Conservation (phyloP, 2,888 invertebrate genomes). For the Eristalis tenax region DNA sequence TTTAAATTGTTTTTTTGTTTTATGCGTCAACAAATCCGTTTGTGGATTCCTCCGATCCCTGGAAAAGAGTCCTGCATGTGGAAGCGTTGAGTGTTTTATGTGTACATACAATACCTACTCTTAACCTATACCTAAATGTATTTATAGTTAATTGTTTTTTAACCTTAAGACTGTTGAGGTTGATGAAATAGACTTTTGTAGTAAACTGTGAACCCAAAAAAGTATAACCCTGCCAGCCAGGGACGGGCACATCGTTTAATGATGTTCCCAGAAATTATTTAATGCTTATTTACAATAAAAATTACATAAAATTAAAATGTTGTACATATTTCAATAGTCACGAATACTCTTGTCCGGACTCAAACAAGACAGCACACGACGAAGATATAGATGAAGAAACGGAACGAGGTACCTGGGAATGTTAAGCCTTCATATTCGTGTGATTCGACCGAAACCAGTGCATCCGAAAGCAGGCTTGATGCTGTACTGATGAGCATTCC, state of each 20-base stretch:
- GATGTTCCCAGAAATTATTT: slow-evolving; percentile 48
- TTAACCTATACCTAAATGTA: slow-evolving; percentile 21
- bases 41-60: slow-evolving; percentile 16
- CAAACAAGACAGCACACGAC: no score
- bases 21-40: slow-evolving; percentile 4
- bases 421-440: no score
- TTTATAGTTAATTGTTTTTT: slow-evolving; percentile 32
- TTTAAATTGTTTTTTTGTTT: slow-evolving; percentile 10
- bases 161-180: slow-evolving; percentile 34
- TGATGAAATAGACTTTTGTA: slow-evolving; percentile 6
- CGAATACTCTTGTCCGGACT: no score
- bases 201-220: slow-evolving; percentile 16
- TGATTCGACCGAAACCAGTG: no score
- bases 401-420: no score
- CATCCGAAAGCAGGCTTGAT: no score
- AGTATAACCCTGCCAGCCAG: neutral
- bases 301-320: neutral
- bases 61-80: slow-evolving; percentile 30
- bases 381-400: no score
- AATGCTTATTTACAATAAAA: neutral
- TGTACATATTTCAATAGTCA: neutral
- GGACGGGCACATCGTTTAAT: slow-evolving; percentile 54
- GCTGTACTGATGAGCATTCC: no score
- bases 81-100: slow-evolving; percentile 43
- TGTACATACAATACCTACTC: slow-evolving; percentile 22